phyloP scores from a whole-genome alignment of 1,140 invertebrate species.

The Copidosoma floridanum region DNA sequence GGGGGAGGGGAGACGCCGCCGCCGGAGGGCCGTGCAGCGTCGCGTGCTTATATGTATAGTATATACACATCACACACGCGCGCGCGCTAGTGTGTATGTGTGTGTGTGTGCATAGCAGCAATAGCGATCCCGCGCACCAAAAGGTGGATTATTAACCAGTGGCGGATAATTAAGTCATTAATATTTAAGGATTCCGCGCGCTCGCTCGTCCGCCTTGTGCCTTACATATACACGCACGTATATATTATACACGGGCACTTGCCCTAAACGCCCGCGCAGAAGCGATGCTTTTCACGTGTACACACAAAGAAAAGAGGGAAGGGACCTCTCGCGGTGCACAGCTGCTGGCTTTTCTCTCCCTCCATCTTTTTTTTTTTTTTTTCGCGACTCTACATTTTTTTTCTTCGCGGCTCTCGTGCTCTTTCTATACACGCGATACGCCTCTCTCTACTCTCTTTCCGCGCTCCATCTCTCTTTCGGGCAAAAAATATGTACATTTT shows the following conservation, averaged over 20 bases:
- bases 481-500: slow-evolving; percentile 7
- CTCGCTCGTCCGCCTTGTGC: background rate
- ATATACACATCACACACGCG: too few species aligned
- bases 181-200: slow-evolving; percentile 48
- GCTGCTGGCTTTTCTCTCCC: too few species aligned
- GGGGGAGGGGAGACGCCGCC: background rate
- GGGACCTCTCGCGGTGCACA: too few species aligned
- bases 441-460: background rate
- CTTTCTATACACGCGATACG: too few species aligned
- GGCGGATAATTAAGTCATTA: slow-evolving; percentile 52
- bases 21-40: background rate
- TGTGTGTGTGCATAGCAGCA: slow-evolving; percentile 23
- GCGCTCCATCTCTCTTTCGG: background rate
- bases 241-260: too few species aligned
- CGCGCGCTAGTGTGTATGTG: slow-evolving; percentile 21
- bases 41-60: too few species aligned
- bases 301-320: too few species aligned
- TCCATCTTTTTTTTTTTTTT: too few species aligned
- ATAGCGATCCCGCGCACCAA: slow-evolving; percentile 35
- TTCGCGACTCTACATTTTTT: slow-evolving; percentile 10
- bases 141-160: slow-evolving; percentile 46
- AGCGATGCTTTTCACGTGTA: slow-evolving; percentile 26
- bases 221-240: background rate
- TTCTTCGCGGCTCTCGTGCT: slow-evolving; percentile 22
- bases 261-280: slow-evolving; percentile 36